Base-by-base conservation (phyloP, 2,113 vertebrate species). In the Laterallus jamaicensis region DNA sequence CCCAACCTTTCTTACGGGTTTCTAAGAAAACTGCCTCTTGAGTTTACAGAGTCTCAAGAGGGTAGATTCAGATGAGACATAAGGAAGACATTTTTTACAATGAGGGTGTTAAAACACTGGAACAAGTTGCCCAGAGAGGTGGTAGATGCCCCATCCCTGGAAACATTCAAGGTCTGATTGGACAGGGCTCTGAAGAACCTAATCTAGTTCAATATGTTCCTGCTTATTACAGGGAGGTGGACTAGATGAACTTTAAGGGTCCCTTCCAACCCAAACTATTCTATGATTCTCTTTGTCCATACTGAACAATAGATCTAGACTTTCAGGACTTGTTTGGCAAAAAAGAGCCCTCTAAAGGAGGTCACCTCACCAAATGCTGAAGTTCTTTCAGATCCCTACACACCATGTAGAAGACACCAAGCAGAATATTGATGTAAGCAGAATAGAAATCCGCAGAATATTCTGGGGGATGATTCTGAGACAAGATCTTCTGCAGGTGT, bases 381-480 rank as follows among this genome's bases (percentile, higher is more conserved):
- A 99, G 99, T 90, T 99, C 99, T 80, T 99, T 98, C 93, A 99
- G 98, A 97, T 99, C 99, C 85, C 99, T 98, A 94, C 99, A 99
- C 62, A 99, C 99, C 1, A 99, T 98, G 95, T 99, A 99, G 96
- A 99, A 99, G 87, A 99, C 99, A 77, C 99, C 99, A 95, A 99
- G 98, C 78, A 99, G 98, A 97, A 99, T 99, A 97, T 99, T 99
- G 96, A 99, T 98, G 96, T 99, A 99, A 10, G 99, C 98, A 35
- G 98, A 96, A 96, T 99, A 99, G 90, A 99, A 98, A 85, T 99
- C 99, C 9, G 98, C 96, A 1, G 99, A 99, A 97, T 99, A 99
- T 32, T 98, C 98, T 12, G 98, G 98, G 91, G 99, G 99, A 97
- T 96, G 96, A 96, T 99, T 98, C 62, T 97, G 98, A 42, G 98